Base-by-base conservation (phyloP, 1,140 invertebrate species). In the Ladona fulva region DNA sequence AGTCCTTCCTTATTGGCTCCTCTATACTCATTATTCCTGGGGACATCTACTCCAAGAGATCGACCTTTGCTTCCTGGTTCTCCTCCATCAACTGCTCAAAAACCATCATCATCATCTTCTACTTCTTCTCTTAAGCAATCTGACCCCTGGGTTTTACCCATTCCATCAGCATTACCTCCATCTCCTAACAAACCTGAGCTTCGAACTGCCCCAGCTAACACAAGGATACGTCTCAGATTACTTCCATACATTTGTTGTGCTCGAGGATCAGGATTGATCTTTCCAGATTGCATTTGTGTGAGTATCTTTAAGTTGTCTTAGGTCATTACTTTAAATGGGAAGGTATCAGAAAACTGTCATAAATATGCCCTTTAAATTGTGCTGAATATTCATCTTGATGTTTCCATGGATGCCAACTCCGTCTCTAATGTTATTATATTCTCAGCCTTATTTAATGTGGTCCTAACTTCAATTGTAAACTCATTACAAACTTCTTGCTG, bases 161-260 rank as follows among this genome's bases (percentile, higher is more conserved):
- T 22, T 66, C n/a, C 52, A 19, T 66, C 52, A 6, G 52, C 52
- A 3, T 22, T 66, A 5, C 52, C 52, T 19, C 52, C 52, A 6
- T 22, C 3, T 76, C 74, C 79, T 25, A 82, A 88, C 3, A 89
- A 89, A 81, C 86, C 87, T 10, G 91, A 93, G 76, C 86, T 89
- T 78, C 90, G 90, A 80, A 88, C 91, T 83, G 88, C 88, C 10
- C 91, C 94, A 59, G 93, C 93, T 1, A 92, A 91, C 83, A 93
- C 93, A 0, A 88, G 94, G 80, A 91, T 97, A 75, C 89, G 94
- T 42, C 85, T 96, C 22, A 97, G 97, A 85, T 83, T 97, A 24
- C 89, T 97, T 79, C 92, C 94, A 78, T 93, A 94, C 86, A 86
- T 97, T 74, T 89, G 94, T 78, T 91, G 91, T 82, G 92, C 94